Evolutionary conservation across 2,888 invertebrate species (phyloP), one percentile per base, ranked within the genome.

Genomic region (Tenthredo amoena): DNA sequence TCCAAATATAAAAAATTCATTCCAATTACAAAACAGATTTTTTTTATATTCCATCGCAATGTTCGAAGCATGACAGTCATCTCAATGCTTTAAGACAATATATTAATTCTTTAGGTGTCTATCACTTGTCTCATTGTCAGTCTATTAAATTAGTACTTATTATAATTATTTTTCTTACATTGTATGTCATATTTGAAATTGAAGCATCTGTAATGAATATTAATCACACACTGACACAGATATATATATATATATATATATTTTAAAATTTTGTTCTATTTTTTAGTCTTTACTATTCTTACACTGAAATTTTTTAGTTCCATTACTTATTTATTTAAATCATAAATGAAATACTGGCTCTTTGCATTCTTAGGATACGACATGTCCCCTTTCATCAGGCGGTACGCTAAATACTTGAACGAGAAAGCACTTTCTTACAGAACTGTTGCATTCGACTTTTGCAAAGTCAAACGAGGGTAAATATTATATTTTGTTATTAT

Each of bases 401-500:
- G 99, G 90, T 99, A 99, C 95, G 99, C 99, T 93, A 99, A 99
- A 95, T 99, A 99, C 95, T 96, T 99, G 94, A 99, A 99, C 94
- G 99, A 99, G 95, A 99, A 99, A 95, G 99, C 99, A 83, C 95
- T 99, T 89, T 99, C 99, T 15, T 99, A 99, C 95, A 96, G 99
- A 94, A 97, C 98, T 86, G 99, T 99, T 92, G 99, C 99, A 89
- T 99, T 99, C 94, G 99, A 99, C 94, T 99, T 99, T 95, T 99
- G 99, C 95, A 99, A 99, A 96, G 99, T 99, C 84, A 99, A 99
- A 94, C 95, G 99, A 93, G 99, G 99, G 98, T 99, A 94, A 96
- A 96, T 93, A 85, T 77, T 47, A n/a, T n/a, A n/a, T n/a, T n/a
- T 65, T 65, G 2, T 76, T 15, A 76, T 26, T 31, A 18, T 55